Evolutionary conservation across 2,888 invertebrate species (phyloP), one percentile per base, ranked within the genome.

Genomic region (Rotaria macrura): DNA sequence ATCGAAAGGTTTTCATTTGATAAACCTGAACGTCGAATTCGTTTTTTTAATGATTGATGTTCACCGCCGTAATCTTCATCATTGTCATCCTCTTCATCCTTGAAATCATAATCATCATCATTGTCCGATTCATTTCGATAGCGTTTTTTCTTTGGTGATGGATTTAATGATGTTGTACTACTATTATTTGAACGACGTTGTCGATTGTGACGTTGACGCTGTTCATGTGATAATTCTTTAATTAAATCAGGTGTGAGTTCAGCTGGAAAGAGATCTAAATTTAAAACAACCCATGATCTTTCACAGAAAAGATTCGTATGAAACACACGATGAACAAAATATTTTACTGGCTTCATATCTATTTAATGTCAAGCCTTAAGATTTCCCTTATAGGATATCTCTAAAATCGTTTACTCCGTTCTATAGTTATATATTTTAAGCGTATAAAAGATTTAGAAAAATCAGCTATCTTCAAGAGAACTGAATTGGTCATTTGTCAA

Each of bases 181-280:
- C 25, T 43, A 43, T 25, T 43, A 10, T 40, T 14, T 43, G 79
- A 7, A 79, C 79, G 79, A 43, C 79, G 43, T 40, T 43, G 79
- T n/a, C 79, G 79, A 43, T 25, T 6, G 40, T 7, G 4, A 43
- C 43, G 43, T 43, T 40, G 23, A 43, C 43, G 10, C n/a, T 84
- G 74, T 29, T 86, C 86, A 23, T 72, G 52, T 29, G 74, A 72
- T 49, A 86, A n/a, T 57, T 84, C 74, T 55, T 84, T 43, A 25
- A 86, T 79, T 40, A 86, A 38, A 52, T 86, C 86, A n/a, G 86
- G 86, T 23, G 86, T 86, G 40, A 86, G 84, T 38, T 84, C 86
- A 38, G 72, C 72, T 17, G 86, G 86, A 34, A 86, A 79, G n/a
- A 43, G 43, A 43, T 43, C 25, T 43, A 43, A 43, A 25, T 43